Percentiles rank a stretch among this genome's conserved stretches.
These are phyloP conservation scores for Anser brachyrhynchus DNA, from an alignment of 2,113 vertebrate species.

Conservation along the genomic window DNA sequence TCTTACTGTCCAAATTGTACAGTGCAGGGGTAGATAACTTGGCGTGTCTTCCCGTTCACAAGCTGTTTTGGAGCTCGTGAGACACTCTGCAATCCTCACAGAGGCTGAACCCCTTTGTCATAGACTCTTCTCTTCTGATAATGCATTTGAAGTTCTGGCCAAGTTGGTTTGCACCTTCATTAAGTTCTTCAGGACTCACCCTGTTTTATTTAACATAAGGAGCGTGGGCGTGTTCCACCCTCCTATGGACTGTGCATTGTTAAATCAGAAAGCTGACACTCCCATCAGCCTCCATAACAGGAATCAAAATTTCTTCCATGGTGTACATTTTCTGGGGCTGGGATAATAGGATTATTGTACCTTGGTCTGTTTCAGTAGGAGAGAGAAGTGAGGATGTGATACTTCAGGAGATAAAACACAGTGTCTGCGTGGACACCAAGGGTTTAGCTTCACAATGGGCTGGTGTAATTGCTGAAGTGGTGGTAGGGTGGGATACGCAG, in stretches of 20 bases:
- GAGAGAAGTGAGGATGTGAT: neutral
- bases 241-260: neutral
- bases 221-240: slow-evolving; percentile 14
- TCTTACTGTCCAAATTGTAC: neutral
- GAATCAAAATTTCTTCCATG: neutral
- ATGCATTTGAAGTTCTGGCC: slow-evolving; percentile 16
- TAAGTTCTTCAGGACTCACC: slow-evolving; percentile 14
- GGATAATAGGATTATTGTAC: neutral
- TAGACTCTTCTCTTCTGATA: neutral
- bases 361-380: neutral
- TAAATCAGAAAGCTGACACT: slow-evolving; percentile 10
- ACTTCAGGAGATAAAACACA: neutral
- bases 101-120: neutral
- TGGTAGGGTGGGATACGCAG: neutral
- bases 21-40: neutral
- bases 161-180: neutral
- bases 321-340: neutral
- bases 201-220: slow-evolving; percentile 4
- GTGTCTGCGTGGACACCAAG: neutral
- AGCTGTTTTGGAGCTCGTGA: neutral
- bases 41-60: neutral
- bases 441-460: neutral
- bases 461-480: neutral
- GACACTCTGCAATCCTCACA: neutral
- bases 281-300: neutral